Conservation (phyloP, 2,888 invertebrate species). For the Yponomeuta sedellus region DNA sequence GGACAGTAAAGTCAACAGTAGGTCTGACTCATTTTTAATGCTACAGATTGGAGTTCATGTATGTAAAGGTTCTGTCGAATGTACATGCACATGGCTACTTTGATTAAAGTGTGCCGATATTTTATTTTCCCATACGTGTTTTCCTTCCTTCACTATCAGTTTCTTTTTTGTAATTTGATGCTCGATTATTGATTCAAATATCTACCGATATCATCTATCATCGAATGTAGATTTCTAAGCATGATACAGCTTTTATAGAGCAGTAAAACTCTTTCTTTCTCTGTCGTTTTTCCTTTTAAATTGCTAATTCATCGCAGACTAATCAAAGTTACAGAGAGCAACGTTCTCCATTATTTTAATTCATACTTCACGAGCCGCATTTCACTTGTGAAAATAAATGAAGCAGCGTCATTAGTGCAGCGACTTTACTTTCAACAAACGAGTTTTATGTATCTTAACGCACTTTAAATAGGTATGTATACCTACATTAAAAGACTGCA, state of each 20-base stretch:
- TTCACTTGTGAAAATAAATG: slow-evolving; percentile 45
- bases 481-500: slow-evolving; percentile 28
- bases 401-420: slow-evolving; percentile 32
- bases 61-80: not conserved
- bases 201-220: too few relatives aligned
- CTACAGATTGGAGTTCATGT: not conserved
- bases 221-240: too few relatives aligned
- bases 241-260: not conserved
- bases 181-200: too few relatives aligned
- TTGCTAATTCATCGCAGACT: not conserved
- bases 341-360: slow-evolving; percentile 12
- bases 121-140: too few relatives aligned
- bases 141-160: too few relatives aligned
- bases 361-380: slow-evolving; percentile 12
- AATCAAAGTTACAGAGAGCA: not conserved
- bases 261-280: not conserved
- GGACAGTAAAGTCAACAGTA: too few relatives aligned
- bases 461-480: slow-evolving; percentile 24
- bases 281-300: not conserved
- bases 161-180: too few relatives aligned
- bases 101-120: too few relatives aligned
- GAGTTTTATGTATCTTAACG: slow-evolving; percentile 26
- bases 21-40: not conserved
- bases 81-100: not conserved
- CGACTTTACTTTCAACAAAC: slow-evolving; percentile 59